Evolutionary conservation across 2,113 vertebrate species (phyloP).

Genomic region (Mus pahari): DNA sequence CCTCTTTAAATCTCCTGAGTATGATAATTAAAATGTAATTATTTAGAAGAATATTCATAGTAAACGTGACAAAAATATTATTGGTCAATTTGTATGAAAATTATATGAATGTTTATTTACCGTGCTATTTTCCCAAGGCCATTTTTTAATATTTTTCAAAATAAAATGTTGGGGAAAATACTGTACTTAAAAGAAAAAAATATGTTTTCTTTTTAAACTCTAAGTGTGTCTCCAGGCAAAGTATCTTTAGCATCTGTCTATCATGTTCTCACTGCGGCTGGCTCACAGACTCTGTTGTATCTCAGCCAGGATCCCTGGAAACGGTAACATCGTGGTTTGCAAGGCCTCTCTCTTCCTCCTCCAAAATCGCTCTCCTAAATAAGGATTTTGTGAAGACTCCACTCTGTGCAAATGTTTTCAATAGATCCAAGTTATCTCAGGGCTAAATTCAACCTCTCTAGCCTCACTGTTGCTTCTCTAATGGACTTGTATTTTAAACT

Average conservation of each 20-base stretch:
- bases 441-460: conserved; percentile 58
- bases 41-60: neutral
- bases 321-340: neutral
- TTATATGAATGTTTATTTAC: neutral
- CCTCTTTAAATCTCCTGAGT: conserved; percentile 43
- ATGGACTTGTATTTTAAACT: conserved; percentile 32
- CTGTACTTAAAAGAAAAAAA: neutral
- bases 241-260: neutral
- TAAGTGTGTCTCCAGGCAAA: neutral
- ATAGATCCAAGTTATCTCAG: conserved; percentile 3
- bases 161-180: conserved; percentile 17
- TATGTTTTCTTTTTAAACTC: neutral
- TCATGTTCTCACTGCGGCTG: neutral
- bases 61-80: conserved; percentile 28
- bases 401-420: neutral
- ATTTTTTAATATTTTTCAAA: conserved; percentile 43
- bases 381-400: conserved; percentile 47
- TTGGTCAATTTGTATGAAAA: neutral
- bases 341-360: conserved; percentile 14
- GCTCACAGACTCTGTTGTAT: neutral
- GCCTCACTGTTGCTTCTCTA: conserved; percentile 25
- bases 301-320: neutral
- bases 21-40: conserved; percentile 5
- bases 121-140: neutral
- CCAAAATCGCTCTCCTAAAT: conserved; percentile 41